Conservation (phyloP, 1,140 invertebrate species). For the Anagrus nilaparvatae region DNA sequence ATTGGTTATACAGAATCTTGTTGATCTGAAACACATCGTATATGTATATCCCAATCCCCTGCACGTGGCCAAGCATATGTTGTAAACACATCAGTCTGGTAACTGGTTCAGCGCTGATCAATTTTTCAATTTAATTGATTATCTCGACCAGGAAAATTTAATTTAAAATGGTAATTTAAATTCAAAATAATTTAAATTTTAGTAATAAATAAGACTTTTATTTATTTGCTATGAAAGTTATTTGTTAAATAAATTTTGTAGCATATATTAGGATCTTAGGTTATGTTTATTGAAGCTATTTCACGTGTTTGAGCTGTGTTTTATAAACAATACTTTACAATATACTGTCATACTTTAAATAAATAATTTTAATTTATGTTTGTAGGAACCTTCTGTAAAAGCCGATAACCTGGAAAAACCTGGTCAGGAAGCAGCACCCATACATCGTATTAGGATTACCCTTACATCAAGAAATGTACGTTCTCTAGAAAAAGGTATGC, state of each 20-base stretch:
- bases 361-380: slow-evolving; percentile 10
- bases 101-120: slow-evolving; percentile 19
- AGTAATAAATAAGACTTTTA: not conserved
- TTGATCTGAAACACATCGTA: too few species aligned
- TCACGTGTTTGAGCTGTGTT: not conserved
- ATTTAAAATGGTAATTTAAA: slow-evolving; percentile 14
- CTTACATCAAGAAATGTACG: slow-evolving; percentile 94
- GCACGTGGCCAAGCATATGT: too few species aligned
- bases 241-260: not conserved
- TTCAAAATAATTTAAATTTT: not conserved
- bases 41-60: too few species aligned
- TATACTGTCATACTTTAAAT: not conserved
- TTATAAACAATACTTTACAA: not conserved
- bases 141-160: slow-evolving; percentile 17
- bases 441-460: slow-evolving; percentile 94
- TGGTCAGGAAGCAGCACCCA: slow-evolving; percentile 64
- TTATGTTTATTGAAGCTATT: not conserved
- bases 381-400: slow-evolving; percentile 46
- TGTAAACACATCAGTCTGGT: too few species aligned
- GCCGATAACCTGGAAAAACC: slow-evolving; percentile 75
- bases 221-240: not conserved
- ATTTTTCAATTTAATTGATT: slow-evolving; percentile 10
- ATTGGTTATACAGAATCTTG: too few species aligned
- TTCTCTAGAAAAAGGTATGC: slow-evolving; percentile 84
- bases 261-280: not conserved